Conservation (phyloP, 2,888 invertebrate species). For the Idaea dimidiata region DNA sequence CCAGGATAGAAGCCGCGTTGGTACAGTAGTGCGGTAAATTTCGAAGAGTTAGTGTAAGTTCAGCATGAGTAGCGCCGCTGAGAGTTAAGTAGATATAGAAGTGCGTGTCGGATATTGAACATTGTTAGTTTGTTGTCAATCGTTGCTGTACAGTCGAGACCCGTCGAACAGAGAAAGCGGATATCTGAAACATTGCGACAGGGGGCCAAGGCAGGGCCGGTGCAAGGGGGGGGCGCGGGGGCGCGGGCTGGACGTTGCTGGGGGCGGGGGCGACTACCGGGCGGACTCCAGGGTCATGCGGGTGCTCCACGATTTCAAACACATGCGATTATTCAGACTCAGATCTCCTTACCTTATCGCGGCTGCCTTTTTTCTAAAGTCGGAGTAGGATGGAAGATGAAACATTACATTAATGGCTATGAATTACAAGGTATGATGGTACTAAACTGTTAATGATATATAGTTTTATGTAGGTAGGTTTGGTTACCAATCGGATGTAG, state of each 20-base stretch:
- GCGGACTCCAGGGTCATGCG: constrained; percentile 69
- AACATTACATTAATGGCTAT: constrained; percentile 77
- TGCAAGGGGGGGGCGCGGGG: constrained; percentile 30
- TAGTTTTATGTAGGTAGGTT: background rate
- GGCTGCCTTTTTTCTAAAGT: constrained; percentile 92
- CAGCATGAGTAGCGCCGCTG: constrained; percentile 28
- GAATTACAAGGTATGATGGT: constrained; percentile 36
- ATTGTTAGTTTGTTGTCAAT: background rate
- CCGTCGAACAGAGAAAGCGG: constrained; percentile 56
- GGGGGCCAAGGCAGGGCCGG: constrained; percentile 31
- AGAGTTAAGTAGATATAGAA: constrained; percentile 22
- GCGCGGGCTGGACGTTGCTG: constrained; percentile 10
- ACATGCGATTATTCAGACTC: constrained; percentile 62
- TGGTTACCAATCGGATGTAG: background rate
- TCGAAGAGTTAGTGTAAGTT: background rate
- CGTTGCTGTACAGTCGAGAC: constrained; percentile 11
- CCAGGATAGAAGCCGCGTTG: constrained; percentile 37
- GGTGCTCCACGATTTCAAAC: constrained; percentile 60
- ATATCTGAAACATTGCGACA: constrained; percentile 44
- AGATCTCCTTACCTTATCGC: constrained; percentile 89
- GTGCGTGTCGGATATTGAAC: constrained; percentile 9
- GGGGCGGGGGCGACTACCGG: constrained; percentile 31
- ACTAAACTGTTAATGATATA: background rate
- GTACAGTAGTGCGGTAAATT: constrained; percentile 17
- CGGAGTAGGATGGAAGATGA: constrained; percentile 78